phyloP scores from a whole-genome alignment of 2,797 vertebrate genomes.

The Margarornis squamiger region DNA sequence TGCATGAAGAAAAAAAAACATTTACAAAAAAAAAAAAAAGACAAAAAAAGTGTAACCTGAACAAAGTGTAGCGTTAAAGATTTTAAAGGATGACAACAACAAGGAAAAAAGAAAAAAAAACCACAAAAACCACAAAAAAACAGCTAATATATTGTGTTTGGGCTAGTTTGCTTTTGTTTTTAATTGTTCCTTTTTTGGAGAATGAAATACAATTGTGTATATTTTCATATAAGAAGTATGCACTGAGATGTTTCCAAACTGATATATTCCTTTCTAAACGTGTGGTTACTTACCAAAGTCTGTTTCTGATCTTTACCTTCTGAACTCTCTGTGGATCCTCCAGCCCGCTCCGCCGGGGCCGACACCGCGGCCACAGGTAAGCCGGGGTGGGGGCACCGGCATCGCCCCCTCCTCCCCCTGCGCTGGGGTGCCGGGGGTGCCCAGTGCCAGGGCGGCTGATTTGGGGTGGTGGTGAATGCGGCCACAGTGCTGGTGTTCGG shows the following conservation, averaged over 20 bases:
- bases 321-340: slow-evolving; percentile 52
- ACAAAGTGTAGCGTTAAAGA: slow-evolving; percentile 85
- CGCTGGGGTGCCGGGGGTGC: background rate
- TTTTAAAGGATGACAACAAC: slow-evolving; percentile 76
- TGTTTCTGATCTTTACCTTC: slow-evolving; percentile 88
- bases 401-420: background rate
- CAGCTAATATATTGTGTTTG: slow-evolving; percentile 97
- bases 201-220: slow-evolving; percentile 96
- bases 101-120: slow-evolving; percentile 64
- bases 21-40: slow-evolving; percentile 81
- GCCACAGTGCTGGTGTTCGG: accelerated
- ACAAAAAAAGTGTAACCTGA: slow-evolving; percentile 83
- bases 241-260: slow-evolving; percentile 91
- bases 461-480: background rate
- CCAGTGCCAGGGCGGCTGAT: accelerated
- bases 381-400: background rate
- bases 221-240: slow-evolving; percentile 97
- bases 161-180: slow-evolving; percentile 90
- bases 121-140: slow-evolving; percentile 77
- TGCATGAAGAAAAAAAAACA: slow-evolving; percentile 82
- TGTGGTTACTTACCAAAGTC: slow-evolving; percentile 95
- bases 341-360: background rate
- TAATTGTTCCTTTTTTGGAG: slow-evolving; percentile 86
- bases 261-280: slow-evolving; percentile 93
- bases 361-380: background rate